Base-by-base conservation (phyloP, 2,797 vertebrate genomes). In the Pseudochaenichthys georgianus region DNA sequence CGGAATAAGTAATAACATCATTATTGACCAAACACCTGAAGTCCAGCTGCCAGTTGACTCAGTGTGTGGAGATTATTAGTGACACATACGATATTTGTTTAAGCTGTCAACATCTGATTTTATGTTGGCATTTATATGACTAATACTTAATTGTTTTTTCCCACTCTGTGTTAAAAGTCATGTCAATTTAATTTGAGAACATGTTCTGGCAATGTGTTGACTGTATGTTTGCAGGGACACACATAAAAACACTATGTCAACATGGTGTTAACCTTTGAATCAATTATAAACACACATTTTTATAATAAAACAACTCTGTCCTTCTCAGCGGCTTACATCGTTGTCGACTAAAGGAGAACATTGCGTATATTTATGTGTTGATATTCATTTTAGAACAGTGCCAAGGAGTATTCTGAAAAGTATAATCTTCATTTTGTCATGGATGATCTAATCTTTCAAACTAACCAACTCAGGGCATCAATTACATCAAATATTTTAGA, bases 1-100 rank as follows among this genome's bases (percentile, higher is more conserved):
- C 70, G 68, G 82, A 73, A 41, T 41, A 73, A 57, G 15, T 79
- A 77, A 90, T 82, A 85, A 76, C 50, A 53, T 59, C 53, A 78
- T 75, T 71, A 55, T 68, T 64, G 68, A 64, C 46, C 53, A 75
- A 58, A 70, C 70, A 85, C 21, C 43, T 71, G 66, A 71, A 79
- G 67, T 41, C 57, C 19, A 68, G 23, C 16, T 51, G 38, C 31
- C 11, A 34, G 68, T 87, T 91, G 70, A 84, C 70, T 70, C 72
- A 73, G 50, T 9, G 52, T 28, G 55, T 68, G 21, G n/a, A 31
- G 45, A 68, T 66, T 51, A 70, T 65, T 52, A 75, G 13, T 45
- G 53, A 75, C 71, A 82, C 61, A 63, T 81, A 77, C 66, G 48
- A 62, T 13, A 47, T 19, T 23, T 66, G 43, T 79, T 52, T 64